Evolutionary conservation across 2,888 invertebrate genomes (phyloP), one percentile per base, ranked within the genome.

Genomic region (Epirrhoe tristata): DNA sequence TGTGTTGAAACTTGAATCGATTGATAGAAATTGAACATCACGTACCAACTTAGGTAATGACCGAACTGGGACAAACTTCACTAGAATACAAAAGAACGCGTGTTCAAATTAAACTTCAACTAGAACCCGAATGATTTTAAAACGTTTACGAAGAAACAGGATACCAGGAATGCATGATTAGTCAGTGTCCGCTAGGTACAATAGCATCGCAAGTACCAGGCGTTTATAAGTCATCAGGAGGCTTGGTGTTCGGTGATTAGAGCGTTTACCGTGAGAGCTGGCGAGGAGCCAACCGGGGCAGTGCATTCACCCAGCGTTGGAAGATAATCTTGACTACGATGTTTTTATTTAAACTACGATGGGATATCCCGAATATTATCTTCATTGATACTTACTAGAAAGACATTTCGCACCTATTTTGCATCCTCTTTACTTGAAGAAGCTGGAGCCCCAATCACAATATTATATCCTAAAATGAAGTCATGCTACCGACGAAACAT

Each of bases 201-300:
- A 77, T 79, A 73, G 76, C 83, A 82, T 80, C 77, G 76, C 79
- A 82, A 81, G 86, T 89, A 91, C 91, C 80, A 90, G 91, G 90
- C 87, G 86, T 82, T 82, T 85, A 93, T 90, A 85, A 87, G 84
- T 83, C 81, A 85, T 86, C 84, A 88, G 85, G 84, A 89, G 90
- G 64, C 83, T 85, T 86, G 83, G 85, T 82, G 85, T 83, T 79
- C 78, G 83, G 86, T 88, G 92, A 92, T 91, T 90, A 91, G 91
- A 84, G 85, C 88, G 88, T 88, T 85, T 84, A 87, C 87, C 90
- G 91, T 91, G 91, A 88, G 91, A 89, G 86, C 84, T 93, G 93
- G 93, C 91, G 76, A 63, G 74, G 83, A 68, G 90, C 93, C 93
- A 93, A 92, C 81, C 91, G 84, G 91, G 93, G 84, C 93, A 91